Evolutionary conservation across 2,797 vertebrate species (phyloP).

Genomic region (Carduelis carduelis): DNA sequence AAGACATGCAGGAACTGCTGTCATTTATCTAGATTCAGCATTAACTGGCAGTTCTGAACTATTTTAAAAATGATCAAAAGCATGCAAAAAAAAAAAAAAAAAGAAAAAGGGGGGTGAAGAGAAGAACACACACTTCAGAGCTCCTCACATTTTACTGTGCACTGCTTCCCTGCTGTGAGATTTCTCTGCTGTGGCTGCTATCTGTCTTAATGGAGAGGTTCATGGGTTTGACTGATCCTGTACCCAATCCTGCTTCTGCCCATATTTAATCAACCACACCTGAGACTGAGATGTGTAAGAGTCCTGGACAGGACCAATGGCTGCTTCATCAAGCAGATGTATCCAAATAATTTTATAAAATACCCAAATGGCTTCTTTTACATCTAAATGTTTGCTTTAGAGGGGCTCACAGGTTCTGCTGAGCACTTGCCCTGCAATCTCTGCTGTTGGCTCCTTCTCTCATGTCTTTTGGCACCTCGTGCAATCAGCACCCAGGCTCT

Average conservation of each 20-base stretch:
- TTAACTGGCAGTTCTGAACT: background rate
- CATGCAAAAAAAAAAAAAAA: background rate
- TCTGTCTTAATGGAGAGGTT: background rate
- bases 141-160: constrained; percentile 1
- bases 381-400: background rate
- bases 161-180: constrained; percentile 8
- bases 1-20: background rate
- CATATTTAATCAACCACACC: background rate
- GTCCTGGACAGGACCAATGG: background rate
- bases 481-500: background rate
- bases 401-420: background rate
- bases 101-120: background rate
- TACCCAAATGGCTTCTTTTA: background rate
- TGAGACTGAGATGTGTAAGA: background rate
- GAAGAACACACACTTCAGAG: background rate
- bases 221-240: background rate
- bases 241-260: background rate
- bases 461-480: background rate
- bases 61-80: constrained; percentile 7
- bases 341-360: background rate
- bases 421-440: background rate
- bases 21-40: background rate
- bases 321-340: background rate
- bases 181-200: background rate
- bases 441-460: background rate